Percentiles rank a stretch among this genome's conserved stretches.
Evolutionary conservation across 2,888 invertebrate species (phyloP).

Genomic region (Sinentomon sp.): DNA sequence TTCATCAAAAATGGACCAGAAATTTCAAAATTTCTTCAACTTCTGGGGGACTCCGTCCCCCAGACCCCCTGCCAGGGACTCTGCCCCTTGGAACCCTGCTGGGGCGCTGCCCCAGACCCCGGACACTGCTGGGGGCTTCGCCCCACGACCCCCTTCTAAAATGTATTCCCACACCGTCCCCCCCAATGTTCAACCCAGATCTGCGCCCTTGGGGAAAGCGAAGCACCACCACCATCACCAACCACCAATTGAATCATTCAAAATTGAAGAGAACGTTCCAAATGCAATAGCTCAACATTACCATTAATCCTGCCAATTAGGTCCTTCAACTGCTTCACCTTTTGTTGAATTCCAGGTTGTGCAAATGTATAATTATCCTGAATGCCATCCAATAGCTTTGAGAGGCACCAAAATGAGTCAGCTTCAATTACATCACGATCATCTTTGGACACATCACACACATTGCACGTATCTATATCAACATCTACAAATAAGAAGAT

Average conservation of each 20-base stretch:
- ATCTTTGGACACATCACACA: constrained; percentile 44
- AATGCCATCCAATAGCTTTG: constrained; percentile 89
- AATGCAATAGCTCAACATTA: too few relatives aligned
- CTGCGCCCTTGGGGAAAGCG: too few relatives aligned
- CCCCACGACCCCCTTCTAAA: too few relatives aligned
- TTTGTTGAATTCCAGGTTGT: constrained; percentile 93
- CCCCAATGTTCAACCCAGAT: too few relatives aligned
- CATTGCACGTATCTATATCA: constrained; percentile 64
- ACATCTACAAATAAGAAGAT: constrained; percentile 25
- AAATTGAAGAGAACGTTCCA: neutral
- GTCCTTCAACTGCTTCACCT: constrained; percentile 85
- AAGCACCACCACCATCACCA: neutral
- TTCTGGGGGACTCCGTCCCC: too few relatives aligned
- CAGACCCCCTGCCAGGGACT: too few relatives aligned
- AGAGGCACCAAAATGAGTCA: constrained; percentile 96
- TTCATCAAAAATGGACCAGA: too few relatives aligned
- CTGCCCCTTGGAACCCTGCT: too few relatives aligned
- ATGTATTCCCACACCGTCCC: too few relatives aligned
- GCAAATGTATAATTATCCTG: constrained; percentile 99
- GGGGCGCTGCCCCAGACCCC: too few relatives aligned
- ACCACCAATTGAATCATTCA: neutral
- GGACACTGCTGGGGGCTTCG: too few relatives aligned
- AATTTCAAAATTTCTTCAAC: too few relatives aligned
- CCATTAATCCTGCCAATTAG: constrained; percentile 83
- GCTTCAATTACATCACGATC: constrained; percentile 75